These are phyloP conservation scores for Drosophila ogumai DNA, from an alignment of 1,140 invertebrate genomes.

Conservation along the genomic window DNA sequence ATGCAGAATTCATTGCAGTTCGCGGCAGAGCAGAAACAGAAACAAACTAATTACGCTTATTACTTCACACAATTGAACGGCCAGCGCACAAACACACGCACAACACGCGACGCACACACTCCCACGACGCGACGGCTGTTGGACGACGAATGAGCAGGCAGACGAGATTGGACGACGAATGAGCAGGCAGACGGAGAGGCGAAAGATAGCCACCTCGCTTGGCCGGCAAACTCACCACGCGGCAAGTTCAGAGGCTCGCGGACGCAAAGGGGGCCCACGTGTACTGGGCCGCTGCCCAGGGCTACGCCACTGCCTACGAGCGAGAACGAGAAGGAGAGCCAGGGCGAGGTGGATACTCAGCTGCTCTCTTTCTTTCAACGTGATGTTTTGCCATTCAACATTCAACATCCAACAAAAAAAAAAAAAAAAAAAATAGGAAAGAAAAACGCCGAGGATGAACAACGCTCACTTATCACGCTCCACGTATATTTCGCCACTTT, in stretches of 20 bases:
- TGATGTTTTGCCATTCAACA: constrained; percentile 65
- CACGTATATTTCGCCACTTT: constrained; percentile 65
- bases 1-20: constrained; percentile 36
- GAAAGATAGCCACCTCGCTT: constrained; percentile 32
- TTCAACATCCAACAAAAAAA: constrained; percentile 29
- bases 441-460: constrained; percentile 12
- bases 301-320: constrained; percentile 40
- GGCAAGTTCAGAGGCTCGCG: constrained; percentile 43
- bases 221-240: constrained; percentile 28
- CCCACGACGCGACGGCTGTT: constrained; percentile 49
- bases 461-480: constrained; percentile 67
- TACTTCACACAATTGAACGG: constrained; percentile 78
- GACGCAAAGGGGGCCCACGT: constrained; percentile 21
- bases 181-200: constrained; percentile 21
- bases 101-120: constrained; percentile 38
- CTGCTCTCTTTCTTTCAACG: constrained; percentile 40
- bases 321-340: constrained; percentile 10
- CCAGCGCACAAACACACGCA: constrained; percentile 45
- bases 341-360: constrained; percentile 28
- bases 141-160: constrained; percentile 47
- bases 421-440: constrained; percentile 11
- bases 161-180: constrained; percentile 25
- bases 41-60: constrained; percentile 78
- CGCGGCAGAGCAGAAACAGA: constrained; percentile 57
- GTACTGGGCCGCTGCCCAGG: constrained; percentile 31